Base-by-base conservation (phyloP, 2,113 vertebrate genomes). In the Phylloscopus whistleri region DNA sequence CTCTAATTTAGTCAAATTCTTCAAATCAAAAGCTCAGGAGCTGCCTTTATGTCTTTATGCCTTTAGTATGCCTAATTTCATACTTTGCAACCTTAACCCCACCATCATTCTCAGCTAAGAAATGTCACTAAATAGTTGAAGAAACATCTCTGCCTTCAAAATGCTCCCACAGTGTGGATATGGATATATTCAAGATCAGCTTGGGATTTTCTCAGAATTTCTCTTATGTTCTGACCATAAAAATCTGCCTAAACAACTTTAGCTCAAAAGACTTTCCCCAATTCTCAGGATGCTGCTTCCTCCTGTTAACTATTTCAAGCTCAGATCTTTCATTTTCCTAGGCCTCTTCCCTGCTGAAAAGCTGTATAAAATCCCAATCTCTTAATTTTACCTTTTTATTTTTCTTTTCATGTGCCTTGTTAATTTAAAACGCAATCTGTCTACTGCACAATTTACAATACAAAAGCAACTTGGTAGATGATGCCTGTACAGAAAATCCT, bases 391-490 rank as follows among this genome's bases (percentile, higher is more conserved):
- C n/a, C 88, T 24, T 8, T 49, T 15, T 20, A 18, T 6, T 44
- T 37, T 84, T 62, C 53, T 77, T 86, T 76, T n/a, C 8, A 6
- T 9, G 2, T 72, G 21, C 7, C 28, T 35, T 58, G 12, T 78
- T 79, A 66, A 86, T 48, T 35, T 74, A 37, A 94, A 67, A 14
- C 0, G 0, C 0, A 0, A 48, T 37, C 44, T 67, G 31, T 39
- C 51, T 64, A 6, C 2, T 68, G 22, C 17, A 75, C 55, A 89
- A 68, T 63, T 72, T 79, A 84, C 26, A 84, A 52, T 44, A 70
- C 10, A 49, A 30, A 72, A 20, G 13, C 24, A 51, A 80, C 22
- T 35, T 11, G 23, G 60, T 16, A 26, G 46, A 60, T 26, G 60
- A 11, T 67, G 19, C 5, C 30, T 48, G 8, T 33, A 46, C 7